A percentile compares a stretch with the other conserved stretches of the same genome.
Conservation (phyloP, 2,888 invertebrate genomes). For the Diloba caeruleocephala region DNA sequence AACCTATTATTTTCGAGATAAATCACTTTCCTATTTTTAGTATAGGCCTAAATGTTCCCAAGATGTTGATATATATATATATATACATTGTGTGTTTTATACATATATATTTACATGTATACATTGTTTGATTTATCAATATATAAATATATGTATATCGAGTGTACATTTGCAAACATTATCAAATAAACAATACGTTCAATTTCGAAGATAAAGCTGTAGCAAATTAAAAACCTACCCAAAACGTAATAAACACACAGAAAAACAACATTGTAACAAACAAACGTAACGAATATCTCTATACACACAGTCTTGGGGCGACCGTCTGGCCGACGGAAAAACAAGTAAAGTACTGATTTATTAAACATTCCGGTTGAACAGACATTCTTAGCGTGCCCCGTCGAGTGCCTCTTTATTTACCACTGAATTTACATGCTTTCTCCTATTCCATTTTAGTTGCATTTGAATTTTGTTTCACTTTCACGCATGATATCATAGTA, state of each 20-base stretch:
- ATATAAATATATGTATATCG: too few species aligned
- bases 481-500: too few species aligned
- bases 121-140: too few species aligned
- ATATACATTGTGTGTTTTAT: too few species aligned
- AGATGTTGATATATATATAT: too few species aligned
- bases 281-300: slow-evolving; percentile 43
- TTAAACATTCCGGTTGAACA: slow-evolving; percentile 63
- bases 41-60: too few species aligned
- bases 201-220: too few species aligned
- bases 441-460: slow-evolving; percentile 32
- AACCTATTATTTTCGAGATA: too few species aligned
- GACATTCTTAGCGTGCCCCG: slow-evolving; percentile 65
- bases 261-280: slow-evolving; percentile 34
- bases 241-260: not conserved
- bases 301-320: slow-evolving; percentile 41
- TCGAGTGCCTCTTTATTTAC: slow-evolving; percentile 68
- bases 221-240: slow-evolving; percentile 19
- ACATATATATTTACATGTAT: too few species aligned
- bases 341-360: slow-evolving; percentile 71
- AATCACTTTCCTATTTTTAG: too few species aligned
- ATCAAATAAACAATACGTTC: too few species aligned
- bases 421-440: slow-evolving; percentile 49
- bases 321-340: slow-evolving; percentile 58
- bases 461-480: slow-evolving; percentile 22
- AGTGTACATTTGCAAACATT: too few species aligned